Evolutionary conservation across 2,888 invertebrate species (phyloP), one percentile per base, ranked within the genome.

Genomic region (Papilio demoleus): DNA sequence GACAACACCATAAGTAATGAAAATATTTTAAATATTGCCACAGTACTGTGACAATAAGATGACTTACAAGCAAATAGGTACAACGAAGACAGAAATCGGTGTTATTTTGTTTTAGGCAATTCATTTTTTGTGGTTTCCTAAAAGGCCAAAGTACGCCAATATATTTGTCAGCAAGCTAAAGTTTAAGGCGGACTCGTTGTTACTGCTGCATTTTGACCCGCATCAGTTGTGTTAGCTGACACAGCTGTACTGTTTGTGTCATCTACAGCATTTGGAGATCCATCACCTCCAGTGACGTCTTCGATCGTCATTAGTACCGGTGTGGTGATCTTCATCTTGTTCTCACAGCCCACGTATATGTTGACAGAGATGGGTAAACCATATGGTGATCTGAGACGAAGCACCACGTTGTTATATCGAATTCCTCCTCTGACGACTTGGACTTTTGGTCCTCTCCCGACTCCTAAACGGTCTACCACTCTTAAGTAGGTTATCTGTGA

Each of bases 401-500:
- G 70, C 0, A 79, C 80, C 1, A 90, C 68, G 67, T 77, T 84
- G 27, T 82, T 84, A 31, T 82, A 81, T 22, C 59, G 73, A 0
- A 89, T 79, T 9, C 90, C 90, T 4, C 90, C 90, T 22, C 86
- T 79, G 1, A 84, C 72, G 17, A 90, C 75, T 72, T 80, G 72
- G 0, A 85, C 80, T 14, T 61, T 68, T 1, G 88, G 88, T 0
- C 86, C 84, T 3, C 78, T 68, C 0, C 84, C 83, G 2, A 81
- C 69, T 1, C 88, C 88, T 2, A 90, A 74, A 2, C 89, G 85
- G 63, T 90, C 89, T 0, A 79, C 79, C 0, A 90, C 82, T 67
- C 87, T 80, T 50, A 89, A 79, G 76, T 88, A 90, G 0, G 88
- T 87, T 36, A 90, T 88, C 90, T 90, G 79, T 61, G 80, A n/a